A percentile compares a stretch with the other conserved stretches of the same genome.
phyloP scores from a whole-genome alignment of 2,113 vertebrate species.

The Vulpes lagopus region DNA sequence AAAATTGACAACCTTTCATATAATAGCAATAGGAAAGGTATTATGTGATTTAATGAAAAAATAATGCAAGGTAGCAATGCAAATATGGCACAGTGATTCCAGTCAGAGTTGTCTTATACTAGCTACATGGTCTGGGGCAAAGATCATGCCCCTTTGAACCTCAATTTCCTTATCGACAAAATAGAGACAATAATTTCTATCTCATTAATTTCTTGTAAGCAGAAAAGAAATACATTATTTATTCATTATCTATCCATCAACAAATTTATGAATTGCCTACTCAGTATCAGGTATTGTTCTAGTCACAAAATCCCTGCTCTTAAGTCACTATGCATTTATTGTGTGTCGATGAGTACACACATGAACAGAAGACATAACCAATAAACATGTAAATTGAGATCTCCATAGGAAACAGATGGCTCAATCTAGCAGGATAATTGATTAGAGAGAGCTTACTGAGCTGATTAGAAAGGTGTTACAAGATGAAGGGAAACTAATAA shows the following conservation, averaged over 20 bases:
- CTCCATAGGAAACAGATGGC: background rate
- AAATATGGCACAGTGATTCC: background rate
- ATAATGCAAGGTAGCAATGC: background rate
- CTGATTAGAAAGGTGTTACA: background rate
- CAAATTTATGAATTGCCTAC: background rate
- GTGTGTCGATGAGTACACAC: background rate
- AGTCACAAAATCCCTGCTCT: background rate
- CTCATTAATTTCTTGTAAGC: background rate
- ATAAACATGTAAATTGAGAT: background rate
- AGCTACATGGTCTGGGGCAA: background rate
- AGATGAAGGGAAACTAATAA: background rate
- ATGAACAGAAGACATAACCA: background rate
- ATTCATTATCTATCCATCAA: background rate
- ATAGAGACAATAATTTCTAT: background rate
- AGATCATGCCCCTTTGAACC: background rate
- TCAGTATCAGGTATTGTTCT: background rate
- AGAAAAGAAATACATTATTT: background rate
- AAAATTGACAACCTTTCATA: slow-evolving; percentile 17
- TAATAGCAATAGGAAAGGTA: background rate
- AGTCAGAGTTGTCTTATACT: background rate
- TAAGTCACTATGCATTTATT: background rate
- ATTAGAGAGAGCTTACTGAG: background rate
- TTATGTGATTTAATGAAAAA: background rate
- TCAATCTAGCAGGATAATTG: background rate
- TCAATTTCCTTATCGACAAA: background rate